A percentile compares a stretch with the other conserved stretches of the same genome.
Conservation (phyloP, 2,113 vertebrate species). For the Morone chrysops region DNA sequence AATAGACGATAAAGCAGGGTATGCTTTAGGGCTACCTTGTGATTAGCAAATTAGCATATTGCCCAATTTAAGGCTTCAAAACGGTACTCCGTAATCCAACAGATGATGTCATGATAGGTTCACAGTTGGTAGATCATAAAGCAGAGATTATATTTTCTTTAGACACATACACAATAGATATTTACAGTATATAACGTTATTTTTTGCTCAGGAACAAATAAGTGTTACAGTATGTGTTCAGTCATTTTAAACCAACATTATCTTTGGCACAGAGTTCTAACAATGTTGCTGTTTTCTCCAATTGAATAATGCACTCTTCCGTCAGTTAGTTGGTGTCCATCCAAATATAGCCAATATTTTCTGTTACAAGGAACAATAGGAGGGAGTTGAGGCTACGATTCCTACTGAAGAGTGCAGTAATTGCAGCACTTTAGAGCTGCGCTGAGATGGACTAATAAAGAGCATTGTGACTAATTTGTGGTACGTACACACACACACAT, state of each 20-base stretch:
- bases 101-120: too few relatives aligned
- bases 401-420: conserved; percentile 32
- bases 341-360: background rate
- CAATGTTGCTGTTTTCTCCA: background rate
- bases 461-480: conserved; percentile 45
- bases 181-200: too few relatives aligned
- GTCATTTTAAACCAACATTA: background rate
- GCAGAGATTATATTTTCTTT: too few relatives aligned
- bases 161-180: too few relatives aligned
- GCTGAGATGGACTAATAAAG: conserved; percentile 51
- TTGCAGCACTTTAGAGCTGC: conserved; percentile 54
- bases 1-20: too few relatives aligned
- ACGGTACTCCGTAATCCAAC: too few relatives aligned
- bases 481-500: background rate
- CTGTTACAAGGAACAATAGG: background rate
- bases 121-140: too few relatives aligned
- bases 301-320: background rate
- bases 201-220: too few relatives aligned
- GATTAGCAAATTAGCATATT: too few relatives aligned
- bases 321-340: background rate
- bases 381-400: background rate
- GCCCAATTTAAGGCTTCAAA: too few relatives aligned
- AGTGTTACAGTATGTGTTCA: too few relatives aligned
- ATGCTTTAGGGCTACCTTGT: too few relatives aligned
- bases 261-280: background rate